Base-by-base conservation (phyloP, 2,888 invertebrate species). In the Orgyia antiqua region DNA sequence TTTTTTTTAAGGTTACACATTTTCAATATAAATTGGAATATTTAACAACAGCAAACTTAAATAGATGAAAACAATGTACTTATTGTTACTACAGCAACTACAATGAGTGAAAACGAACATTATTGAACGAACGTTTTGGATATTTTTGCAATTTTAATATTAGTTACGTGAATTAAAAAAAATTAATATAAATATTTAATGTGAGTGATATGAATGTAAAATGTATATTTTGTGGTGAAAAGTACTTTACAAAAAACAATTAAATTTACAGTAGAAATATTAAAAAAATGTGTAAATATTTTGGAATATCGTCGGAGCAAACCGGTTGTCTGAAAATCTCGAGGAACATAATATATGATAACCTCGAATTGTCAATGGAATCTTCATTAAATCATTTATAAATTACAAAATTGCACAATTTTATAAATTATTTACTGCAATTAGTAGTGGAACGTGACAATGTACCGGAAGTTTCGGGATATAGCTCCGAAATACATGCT, bases 271-370 rank as follows among this genome's bases (percentile, higher is more conserved):
- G 8, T 36, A 36, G 31, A 42, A 36, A 44, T 40, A 40, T 42
- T 40, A 37, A 26, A 48, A 44, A 44, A 48, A 44, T 43, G 36
- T 39, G 13, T 44, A 36, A 42, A 35, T 30, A 36, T 39, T 39
- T 36, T 36, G 8, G 36, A 48, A 46, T 48, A 48, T 46, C 42
- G 45, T 45, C 45, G 43, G 31, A 46, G 38, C 32, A 49, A 46
- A 13, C 45, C 42, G 44, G 36, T 44, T 39, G 3, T 45, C 36
- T 35, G 46, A 42, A 50, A 19, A n/a, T 19, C 19, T 19, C 19
- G 19, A 19, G 19, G 19, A 19, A 19, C 19, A 19, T 19, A 19
- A 4, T n/a, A n/a, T n/a, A n/a, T 15, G 15, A 15, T 15, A 7
- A 19, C 19, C 19, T 19, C 19, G 19, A 19, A 19, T 19, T 19